Evolutionary conservation across 2,113 vertebrate species (phyloP), one percentile per base, ranked within the genome.

Genomic region (Cinclus cinclus): DNA sequence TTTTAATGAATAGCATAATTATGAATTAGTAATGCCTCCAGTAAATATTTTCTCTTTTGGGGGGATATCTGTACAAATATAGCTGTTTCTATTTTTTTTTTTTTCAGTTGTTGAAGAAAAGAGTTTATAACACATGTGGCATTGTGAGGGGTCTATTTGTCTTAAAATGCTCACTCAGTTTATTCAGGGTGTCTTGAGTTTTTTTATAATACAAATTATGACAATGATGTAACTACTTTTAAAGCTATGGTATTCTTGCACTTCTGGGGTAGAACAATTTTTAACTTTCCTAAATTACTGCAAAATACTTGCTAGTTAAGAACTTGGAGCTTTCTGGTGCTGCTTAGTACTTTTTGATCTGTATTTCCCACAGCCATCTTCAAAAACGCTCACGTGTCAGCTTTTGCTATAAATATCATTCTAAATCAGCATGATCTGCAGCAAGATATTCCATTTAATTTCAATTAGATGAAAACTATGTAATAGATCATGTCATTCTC

Each of bases 401-500:
- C 68, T 53, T 88, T 73, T 85, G 31, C 58, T 86, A 78, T 96
- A 95, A 94, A 67, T 91, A 83, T 59, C 8, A 59, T 95, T 94
- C 60, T 90, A 95, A 95, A 83, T 83, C 76, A 91, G 71, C 52
- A 70, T 71, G 88, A 52, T 87, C 8, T 93, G 83, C 77, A 49
- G 89, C 41, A 94, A 94, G 56, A 82, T 93, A 83, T 50, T 92
- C 35, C 15, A 65, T 92, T 96, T 69, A 80, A 82, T 95, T 93
- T 80, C 77, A 96, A 85, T 97, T 93, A 95, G 87, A 37, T 94
- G 31, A 94, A 96, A 96, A 67, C 70, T 83, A 1, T 92, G 37
- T 82, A 68, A 88, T 96, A 93, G 91, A 95, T 96, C 80, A 83
- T 89, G 60, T 82, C 75, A 56, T 74, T 74, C n/a, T 91, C 86